A percentile compares a stretch with the other conserved stretches of the same genome.
Evolutionary conservation across 2,888 invertebrate genomes (phyloP).

Genomic region (Drosophila siamana): DNA sequence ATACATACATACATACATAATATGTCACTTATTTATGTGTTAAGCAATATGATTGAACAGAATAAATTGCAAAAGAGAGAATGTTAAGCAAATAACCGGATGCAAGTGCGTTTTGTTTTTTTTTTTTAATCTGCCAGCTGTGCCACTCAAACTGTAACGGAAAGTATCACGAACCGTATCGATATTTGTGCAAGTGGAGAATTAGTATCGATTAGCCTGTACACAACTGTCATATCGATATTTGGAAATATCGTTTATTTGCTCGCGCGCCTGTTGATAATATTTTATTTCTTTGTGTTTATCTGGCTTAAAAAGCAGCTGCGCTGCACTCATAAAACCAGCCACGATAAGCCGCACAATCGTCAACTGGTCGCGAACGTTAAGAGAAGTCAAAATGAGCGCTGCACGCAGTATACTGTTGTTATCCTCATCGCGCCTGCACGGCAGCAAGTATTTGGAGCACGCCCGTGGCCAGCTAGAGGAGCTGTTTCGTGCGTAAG

Average conservation of each 20-base stretch:
- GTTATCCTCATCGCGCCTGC: conserved; percentile 89
- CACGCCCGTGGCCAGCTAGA: conserved; percentile 89
- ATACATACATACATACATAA: conserved; percentile 6
- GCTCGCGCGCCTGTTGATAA: not conserved
- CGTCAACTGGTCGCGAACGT: not conserved
- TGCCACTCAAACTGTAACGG: not conserved
- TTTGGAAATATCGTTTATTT: not conserved
- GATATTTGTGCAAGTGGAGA: not conserved
- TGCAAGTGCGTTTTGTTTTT: conserved; percentile 19
- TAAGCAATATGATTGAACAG: conserved; percentile 55
- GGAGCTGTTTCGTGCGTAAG: conserved; percentile 81
- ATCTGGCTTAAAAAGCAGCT: not conserved
- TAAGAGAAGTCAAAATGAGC: conserved; percentile 22
- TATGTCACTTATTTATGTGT: conserved; percentile 41
- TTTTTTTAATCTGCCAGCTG: conserved; percentile 5
- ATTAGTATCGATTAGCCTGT: not conserved
- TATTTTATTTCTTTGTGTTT: not conserved
- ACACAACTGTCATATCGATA: not conserved
- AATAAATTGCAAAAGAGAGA: conserved; percentile 42
- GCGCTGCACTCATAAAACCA: not conserved
- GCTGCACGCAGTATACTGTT: conserved; percentile 86
- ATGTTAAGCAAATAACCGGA: conserved; percentile 25
- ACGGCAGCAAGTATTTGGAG: conserved; percentile 89
- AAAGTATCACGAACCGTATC: not conserved
- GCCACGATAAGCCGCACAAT: not conserved